Conservation (phyloP, 2,113 vertebrate genomes). For the Zosterops pallidus region DNA sequence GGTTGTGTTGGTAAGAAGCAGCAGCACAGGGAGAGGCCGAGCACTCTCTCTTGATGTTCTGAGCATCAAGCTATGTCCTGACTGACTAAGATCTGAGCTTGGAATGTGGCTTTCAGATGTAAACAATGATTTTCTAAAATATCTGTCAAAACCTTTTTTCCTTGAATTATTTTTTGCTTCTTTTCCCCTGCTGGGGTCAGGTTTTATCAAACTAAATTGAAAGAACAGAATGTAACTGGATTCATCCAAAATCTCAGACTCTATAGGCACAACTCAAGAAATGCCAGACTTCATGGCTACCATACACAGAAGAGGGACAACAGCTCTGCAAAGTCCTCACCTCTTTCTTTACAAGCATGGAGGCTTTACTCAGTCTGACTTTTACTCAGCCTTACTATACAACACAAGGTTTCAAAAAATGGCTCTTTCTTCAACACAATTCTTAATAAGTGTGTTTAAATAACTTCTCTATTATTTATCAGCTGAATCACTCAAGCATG, state of each 20-base stretch:
- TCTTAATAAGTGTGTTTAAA: neutral
- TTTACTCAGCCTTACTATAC: neutral
- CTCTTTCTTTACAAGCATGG: neutral
- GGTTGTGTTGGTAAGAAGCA: neutral
- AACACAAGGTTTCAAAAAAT: neutral
- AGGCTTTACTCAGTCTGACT: neutral
- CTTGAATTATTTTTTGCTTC: neutral
- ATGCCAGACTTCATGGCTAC: neutral
- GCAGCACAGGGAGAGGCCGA: neutral
- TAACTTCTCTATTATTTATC: neutral
- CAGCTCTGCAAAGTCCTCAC: neutral
- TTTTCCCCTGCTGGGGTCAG: neutral
- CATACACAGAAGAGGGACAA: rapidly evolving
- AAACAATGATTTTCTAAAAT: neutral
- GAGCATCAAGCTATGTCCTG: neutral
- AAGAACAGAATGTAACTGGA: neutral
- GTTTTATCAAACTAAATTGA: neutral
- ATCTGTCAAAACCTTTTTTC: neutral
- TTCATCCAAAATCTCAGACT: neutral
- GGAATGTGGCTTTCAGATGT: neutral
- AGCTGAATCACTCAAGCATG: neutral
- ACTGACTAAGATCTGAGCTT: neutral
- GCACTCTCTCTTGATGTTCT: neutral
- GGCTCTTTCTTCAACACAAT: neutral
- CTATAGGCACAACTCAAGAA: neutral